These are phyloP conservation scores for Manis crassicaudata DNA, from an alignment of 2,797 vertebrate genomes.

Conservation along the genomic window DNA sequence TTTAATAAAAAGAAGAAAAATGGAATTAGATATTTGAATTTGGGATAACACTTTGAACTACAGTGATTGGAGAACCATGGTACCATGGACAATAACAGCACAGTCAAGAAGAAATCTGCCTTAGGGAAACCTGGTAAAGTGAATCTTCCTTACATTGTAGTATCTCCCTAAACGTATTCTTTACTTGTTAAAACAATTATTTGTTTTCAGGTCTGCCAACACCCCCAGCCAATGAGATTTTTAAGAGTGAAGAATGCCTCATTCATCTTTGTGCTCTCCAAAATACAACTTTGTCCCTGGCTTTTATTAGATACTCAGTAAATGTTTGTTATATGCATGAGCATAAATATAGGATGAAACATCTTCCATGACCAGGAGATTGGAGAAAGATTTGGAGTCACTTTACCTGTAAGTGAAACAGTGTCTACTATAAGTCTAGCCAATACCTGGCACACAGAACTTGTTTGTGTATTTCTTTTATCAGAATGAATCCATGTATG, in stretches of 20 bases:
- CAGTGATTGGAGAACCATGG: not conserved
- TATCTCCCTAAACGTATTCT: not conserved
- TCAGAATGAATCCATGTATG: not conserved
- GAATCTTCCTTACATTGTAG: not conserved
- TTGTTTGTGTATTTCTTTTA: not conserved
- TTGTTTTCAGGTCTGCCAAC: not conserved
- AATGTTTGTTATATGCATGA: not conserved
- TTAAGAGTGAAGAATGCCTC: not conserved
- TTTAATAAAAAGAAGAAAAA: not conserved
- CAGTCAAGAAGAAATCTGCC: not conserved
- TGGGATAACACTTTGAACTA: not conserved
- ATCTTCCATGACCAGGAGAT: not conserved
- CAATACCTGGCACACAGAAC: not conserved
- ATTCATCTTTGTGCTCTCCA: not conserved
- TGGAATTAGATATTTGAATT: not conserved
- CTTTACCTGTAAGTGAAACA: not conserved
- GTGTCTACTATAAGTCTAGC: not conserved
- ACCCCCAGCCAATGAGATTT: not conserved
- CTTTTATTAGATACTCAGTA: not conserved
- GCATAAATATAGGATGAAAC: not conserved
- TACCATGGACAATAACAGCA: not conserved
- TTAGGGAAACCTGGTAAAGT: not conserved
- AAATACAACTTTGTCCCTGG: not conserved
- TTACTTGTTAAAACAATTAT: not conserved
- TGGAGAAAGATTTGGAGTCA: not conserved